These are phyloP conservation scores for Drosophila antonietae DNA, from an alignment of 2,888 invertebrate genomes.

Conservation along the genomic window DNA sequence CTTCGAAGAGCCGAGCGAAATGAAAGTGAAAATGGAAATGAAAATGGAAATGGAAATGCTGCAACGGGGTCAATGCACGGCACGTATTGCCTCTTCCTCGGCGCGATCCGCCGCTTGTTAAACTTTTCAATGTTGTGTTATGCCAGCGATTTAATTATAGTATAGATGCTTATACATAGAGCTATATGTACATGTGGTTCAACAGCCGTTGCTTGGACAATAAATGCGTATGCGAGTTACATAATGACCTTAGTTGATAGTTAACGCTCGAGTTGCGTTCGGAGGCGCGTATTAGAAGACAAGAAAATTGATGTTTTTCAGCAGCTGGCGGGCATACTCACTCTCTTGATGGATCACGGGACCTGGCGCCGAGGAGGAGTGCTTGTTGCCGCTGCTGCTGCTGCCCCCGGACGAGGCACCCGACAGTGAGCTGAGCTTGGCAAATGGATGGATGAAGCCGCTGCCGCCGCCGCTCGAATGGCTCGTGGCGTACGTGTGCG, in stretches of 20 bases:
- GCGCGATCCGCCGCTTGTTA: constrained; percentile 22
- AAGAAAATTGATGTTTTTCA: constrained; percentile 51
- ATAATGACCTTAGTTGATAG: constrained; percentile 59
- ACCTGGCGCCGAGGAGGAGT: constrained; percentile 50
- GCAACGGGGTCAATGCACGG: constrained; percentile 61
- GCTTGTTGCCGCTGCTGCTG: constrained; percentile 63
- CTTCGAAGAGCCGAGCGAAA: constrained; percentile 41
- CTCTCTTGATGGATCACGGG: constrained; percentile 83
- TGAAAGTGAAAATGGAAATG: constrained; percentile 77
- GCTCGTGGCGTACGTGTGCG: constrained; percentile 81
- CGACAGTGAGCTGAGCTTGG: constrained; percentile 81
- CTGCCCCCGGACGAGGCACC: constrained; percentile 82
- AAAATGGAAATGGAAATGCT: constrained; percentile 58
- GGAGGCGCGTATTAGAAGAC: constrained; percentile 45
- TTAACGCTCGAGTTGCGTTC: constrained; percentile 24
- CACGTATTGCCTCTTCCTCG: constrained; percentile 47
- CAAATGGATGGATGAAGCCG: constrained; percentile 77
- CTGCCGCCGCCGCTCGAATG: constrained; percentile 58
- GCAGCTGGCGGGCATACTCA: constrained; percentile 73
- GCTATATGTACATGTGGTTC: constrained; percentile 28
- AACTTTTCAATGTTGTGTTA: constrained; percentile 49
- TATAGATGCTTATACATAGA: constrained; percentile 13
- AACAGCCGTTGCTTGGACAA: constrained; percentile 47
- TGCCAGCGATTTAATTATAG: constrained; percentile 51
- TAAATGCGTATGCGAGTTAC: constrained; percentile 41